phyloP scores from a whole-genome alignment of 2,888 invertebrate species.

The Aphrophora alni region DNA sequence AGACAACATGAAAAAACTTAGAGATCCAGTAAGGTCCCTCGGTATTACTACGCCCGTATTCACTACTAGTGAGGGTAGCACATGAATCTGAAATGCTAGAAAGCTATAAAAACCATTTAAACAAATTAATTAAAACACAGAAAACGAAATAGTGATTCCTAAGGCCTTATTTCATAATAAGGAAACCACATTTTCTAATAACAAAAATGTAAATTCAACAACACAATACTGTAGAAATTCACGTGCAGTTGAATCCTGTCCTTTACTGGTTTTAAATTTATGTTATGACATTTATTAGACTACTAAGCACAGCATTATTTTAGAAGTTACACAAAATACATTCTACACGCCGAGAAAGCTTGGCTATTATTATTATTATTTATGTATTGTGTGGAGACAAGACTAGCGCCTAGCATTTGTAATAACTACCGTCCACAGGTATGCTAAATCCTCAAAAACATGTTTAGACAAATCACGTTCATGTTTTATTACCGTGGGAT shows the following conservation, averaged over 20 bases:
- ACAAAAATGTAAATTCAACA: not conserved
- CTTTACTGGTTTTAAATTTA: not conserved
- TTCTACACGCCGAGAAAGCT: not conserved
- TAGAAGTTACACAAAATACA: not conserved
- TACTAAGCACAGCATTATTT: not conserved
- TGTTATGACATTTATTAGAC: not conserved
- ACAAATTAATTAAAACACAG: no score
- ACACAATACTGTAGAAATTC: not conserved
- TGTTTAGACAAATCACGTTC: not conserved
- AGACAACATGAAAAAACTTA: no score
- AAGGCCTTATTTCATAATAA: no score
- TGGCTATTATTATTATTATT: not conserved
- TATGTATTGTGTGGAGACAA: not conserved
- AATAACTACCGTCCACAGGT: not conserved
- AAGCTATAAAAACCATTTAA: no score
- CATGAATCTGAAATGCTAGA: no score
- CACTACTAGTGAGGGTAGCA: no score
- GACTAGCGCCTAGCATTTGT: not conserved
- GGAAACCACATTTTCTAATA: no score
- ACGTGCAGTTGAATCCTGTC: not conserved
- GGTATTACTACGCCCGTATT: no score
- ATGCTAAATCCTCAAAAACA: not conserved
- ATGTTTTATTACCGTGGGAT: not conserved
- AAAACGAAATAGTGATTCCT: no score
- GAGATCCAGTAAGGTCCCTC: no score